Conservation (phyloP, 2,888 invertebrate genomes). For the Clistopyga incitator region DNA sequence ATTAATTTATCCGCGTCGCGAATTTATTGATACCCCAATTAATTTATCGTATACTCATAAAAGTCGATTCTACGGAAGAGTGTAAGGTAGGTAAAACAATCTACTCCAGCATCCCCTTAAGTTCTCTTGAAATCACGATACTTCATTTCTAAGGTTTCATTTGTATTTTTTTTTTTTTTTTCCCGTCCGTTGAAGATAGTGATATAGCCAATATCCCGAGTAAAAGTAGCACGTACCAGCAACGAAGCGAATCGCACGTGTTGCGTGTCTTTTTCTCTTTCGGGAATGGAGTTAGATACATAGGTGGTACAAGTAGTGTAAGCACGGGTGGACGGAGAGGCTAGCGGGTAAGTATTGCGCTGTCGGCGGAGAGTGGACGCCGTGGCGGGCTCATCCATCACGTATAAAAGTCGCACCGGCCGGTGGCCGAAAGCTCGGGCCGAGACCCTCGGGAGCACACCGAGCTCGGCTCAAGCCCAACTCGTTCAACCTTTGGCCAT, state of each 20-base stretch:
- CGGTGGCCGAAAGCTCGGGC: slow-evolving; percentile 62
- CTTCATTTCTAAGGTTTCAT: slow-evolving; percentile 41
- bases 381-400: slow-evolving; percentile 78
- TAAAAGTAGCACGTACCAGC: slow-evolving; percentile 58
- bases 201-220: slow-evolving; percentile 54
- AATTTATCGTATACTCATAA: too few species aligned
- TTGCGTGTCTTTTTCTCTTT: slow-evolving; percentile 50
- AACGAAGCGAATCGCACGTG: slow-evolving; percentile 57
- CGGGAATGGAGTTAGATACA: slow-evolving; percentile 37
- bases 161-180: slow-evolving; percentile 12
- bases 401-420: slow-evolving; percentile 70
- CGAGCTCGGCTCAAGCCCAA: slow-evolving; percentile 32
- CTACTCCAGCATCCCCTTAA: not conserved
- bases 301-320: slow-evolving; percentile 47
- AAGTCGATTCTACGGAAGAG: too few species aligned
- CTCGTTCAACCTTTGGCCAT: slow-evolving; percentile 61
- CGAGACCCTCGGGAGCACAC: slow-evolving; percentile 51
- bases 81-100: too few species aligned
- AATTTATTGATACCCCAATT: too few species aligned
- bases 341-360: slow-evolving; percentile 72
- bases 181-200: slow-evolving; percentile 13
- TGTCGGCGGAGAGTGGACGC: slow-evolving; percentile 74
- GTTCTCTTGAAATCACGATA: slow-evolving; percentile 34
- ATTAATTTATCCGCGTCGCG: too few species aligned
- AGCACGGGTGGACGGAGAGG: slow-evolving; percentile 36